Percentiles rank a stretch among this genome's conserved stretches.
These are phyloP conservation scores for Rhagologus leucostigma DNA, from an alignment of 2,113 vertebrate species.

Conservation along the genomic window DNA sequence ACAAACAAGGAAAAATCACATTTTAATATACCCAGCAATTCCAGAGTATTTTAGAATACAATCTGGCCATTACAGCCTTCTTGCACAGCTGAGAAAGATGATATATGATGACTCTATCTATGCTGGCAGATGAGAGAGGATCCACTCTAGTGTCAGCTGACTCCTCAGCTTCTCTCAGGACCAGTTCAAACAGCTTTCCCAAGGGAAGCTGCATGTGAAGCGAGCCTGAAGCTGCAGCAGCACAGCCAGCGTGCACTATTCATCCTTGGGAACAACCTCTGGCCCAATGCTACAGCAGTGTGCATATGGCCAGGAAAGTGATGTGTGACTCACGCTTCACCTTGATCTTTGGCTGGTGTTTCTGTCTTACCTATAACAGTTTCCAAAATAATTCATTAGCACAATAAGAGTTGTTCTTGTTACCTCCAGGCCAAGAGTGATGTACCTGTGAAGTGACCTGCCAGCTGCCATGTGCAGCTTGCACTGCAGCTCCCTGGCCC, in stretches of 20 bases:
- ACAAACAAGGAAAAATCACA: neutral
- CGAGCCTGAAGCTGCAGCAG: neutral
- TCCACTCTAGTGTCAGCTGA: neutral
- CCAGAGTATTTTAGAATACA: neutral
- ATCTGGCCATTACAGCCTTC: neutral
- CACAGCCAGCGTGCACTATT: rapidly evolving
- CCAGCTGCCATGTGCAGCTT: neutral
- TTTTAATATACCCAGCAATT: neutral
- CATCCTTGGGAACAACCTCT: rapidly evolving
- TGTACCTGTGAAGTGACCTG: neutral
- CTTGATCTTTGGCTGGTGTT: neutral
- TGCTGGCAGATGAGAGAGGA: neutral
- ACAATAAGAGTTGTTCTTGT: neutral
- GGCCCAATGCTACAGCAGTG: neutral
- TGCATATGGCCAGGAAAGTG: rapidly evolving
- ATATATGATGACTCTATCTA: rapidly evolving
- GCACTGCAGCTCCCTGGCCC: neutral
- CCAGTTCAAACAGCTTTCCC: neutral
- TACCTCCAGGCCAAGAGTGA: neutral
- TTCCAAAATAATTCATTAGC: neutral
- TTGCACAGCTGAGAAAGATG: neutral
- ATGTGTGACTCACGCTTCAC: neutral
- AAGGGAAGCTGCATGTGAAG: rapidly evolving
- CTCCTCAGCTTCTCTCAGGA: neutral
- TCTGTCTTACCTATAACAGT: neutral